phyloP scores from a whole-genome alignment of 2,797 vertebrate genomes.

The Alauda arvensis region DNA sequence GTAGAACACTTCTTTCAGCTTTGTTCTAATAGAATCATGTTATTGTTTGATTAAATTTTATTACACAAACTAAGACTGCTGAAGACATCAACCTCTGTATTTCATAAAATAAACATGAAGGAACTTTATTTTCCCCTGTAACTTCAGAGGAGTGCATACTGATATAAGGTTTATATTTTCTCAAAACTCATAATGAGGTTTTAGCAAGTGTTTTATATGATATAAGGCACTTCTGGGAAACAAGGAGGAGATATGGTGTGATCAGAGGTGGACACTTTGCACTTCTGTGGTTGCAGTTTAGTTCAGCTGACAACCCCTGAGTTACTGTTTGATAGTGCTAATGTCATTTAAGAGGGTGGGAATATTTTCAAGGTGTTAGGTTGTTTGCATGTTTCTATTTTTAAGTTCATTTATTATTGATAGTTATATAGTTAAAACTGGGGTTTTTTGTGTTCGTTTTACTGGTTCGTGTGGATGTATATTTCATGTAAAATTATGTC shows the following conservation, averaged over 20 bases:
- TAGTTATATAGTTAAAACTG: background rate
- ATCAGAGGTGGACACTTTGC: background rate
- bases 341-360: background rate
- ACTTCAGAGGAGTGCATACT: background rate
- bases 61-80: background rate
- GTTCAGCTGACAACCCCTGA: background rate
- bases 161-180: background rate
- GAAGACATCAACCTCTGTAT: background rate
- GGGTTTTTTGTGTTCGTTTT: accelerated
- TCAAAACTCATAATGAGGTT: background rate
- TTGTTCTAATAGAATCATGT: background rate
- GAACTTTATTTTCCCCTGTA: background rate
- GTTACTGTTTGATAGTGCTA: background rate
- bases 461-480: accelerated
- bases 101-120: background rate
- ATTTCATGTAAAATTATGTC: background rate
- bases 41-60: background rate
- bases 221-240: background rate
- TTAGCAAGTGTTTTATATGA: background rate
- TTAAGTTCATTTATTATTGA: background rate
- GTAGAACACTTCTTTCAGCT: background rate
- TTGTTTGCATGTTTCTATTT: background rate
- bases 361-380: background rate
- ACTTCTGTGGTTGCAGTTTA: background rate
- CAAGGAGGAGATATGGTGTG: background rate